Evolutionary conservation across 1,140 invertebrate species (phyloP).

Genomic region (Mamestra configurata): DNA sequence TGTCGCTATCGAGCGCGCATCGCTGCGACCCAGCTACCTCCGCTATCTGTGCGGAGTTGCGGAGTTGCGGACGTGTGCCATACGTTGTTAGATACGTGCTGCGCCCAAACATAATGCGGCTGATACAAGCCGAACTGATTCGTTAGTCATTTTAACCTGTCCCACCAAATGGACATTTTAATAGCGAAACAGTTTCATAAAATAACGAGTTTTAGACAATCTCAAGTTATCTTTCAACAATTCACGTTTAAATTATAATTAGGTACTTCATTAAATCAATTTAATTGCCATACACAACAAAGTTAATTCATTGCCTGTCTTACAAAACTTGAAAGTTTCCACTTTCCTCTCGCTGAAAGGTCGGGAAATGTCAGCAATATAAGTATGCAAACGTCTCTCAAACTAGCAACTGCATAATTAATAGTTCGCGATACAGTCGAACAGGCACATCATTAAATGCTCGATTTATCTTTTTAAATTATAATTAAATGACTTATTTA

Average conservation of each 20-base stretch:
- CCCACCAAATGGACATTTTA: neutral
- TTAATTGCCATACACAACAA: slow-evolving; percentile 27
- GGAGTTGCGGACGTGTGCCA: slow-evolving; percentile 30
- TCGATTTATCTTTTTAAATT: slow-evolving; percentile 43
- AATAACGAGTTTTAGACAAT: neutral
- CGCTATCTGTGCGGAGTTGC: slow-evolving; percentile 40
- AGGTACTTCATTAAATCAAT: slow-evolving; percentile 4
- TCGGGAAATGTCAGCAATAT: slow-evolving; percentile 43
- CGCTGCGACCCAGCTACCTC: slow-evolving; percentile 77
- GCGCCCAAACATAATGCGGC: neutral
- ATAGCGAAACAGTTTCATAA: too few relatives aligned
- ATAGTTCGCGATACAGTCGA: slow-evolving; percentile 22
- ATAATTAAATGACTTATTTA: slow-evolving; percentile 32
- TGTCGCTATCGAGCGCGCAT: slow-evolving; percentile 83
- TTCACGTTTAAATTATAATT: neutral
- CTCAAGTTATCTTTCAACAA: neutral
- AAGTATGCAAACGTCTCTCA: slow-evolving; percentile 42
- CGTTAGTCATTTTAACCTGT: neutral
- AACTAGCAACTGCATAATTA: slow-evolving; percentile 42
- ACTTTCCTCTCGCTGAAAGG: slow-evolving; percentile 33
- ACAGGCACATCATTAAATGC: slow-evolving; percentile 38
- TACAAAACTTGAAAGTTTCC: slow-evolving; percentile 27
- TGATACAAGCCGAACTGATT: neutral
- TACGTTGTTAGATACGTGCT: slow-evolving; percentile 29
- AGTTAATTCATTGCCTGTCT: slow-evolving; percentile 23